phyloP scores from a whole-genome alignment of 2,888 invertebrate species.

The Leucophenga montana region DNA sequence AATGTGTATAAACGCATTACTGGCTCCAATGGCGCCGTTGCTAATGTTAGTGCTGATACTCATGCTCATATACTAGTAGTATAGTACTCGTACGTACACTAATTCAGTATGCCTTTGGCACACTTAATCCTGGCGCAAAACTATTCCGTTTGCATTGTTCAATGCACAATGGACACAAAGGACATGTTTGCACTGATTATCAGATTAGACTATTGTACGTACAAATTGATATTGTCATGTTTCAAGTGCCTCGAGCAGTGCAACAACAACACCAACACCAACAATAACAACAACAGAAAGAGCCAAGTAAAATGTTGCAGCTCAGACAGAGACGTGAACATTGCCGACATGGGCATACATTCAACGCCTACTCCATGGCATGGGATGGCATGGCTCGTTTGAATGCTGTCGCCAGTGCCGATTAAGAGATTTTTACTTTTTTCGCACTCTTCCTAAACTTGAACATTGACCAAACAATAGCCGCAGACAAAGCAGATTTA shows the following conservation, averaged over 20 bases:
- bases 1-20: background rate
- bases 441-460: slow-evolving; percentile 55
- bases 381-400: slow-evolving; percentile 47
- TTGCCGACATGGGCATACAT: slow-evolving; percentile 25
- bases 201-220: slow-evolving; percentile 72
- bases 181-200: slow-evolving; percentile 73
- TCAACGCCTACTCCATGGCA: background rate
- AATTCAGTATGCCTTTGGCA: slow-evolving; percentile 40
- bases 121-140: slow-evolving; percentile 71
- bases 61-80: too few species aligned
- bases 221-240: slow-evolving; percentile 73
- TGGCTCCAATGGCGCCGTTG: background rate
- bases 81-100: background rate
- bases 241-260: slow-evolving; percentile 66
- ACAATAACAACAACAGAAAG: slow-evolving; percentile 34
- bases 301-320: slow-evolving; percentile 2
- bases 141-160: slow-evolving; percentile 70
- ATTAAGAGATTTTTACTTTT: slow-evolving; percentile 65
- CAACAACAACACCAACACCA: slow-evolving; percentile 33
- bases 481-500: slow-evolving; percentile 51
- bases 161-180: slow-evolving; percentile 72
- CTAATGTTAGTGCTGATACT: too few species aligned
- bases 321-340: slow-evolving; percentile 36
- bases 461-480: slow-evolving; percentile 16
- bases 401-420: slow-evolving; percentile 68